Conservation (phyloP, 1,140 invertebrate species). For the Nasonia longicornis region DNA sequence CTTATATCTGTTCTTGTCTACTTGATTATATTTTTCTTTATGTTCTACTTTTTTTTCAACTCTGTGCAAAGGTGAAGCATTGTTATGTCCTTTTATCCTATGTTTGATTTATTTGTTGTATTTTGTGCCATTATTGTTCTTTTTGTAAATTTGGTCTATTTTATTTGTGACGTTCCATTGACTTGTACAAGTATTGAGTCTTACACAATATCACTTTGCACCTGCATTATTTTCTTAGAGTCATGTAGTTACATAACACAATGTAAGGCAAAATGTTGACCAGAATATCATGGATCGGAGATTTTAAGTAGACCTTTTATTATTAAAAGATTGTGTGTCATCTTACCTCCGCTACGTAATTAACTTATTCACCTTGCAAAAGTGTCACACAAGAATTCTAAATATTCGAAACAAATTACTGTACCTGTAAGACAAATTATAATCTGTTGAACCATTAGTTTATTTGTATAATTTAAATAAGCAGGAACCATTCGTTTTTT, state of each 20-base stretch:
- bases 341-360: slow-evolving; percentile 6
- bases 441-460: neutral
- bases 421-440: neutral
- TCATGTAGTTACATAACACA: slow-evolving; percentile 44
- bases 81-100: slow-evolving; percentile 38
- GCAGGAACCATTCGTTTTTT: slow-evolving; percentile 1
- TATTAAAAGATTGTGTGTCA: slow-evolving; percentile 13
- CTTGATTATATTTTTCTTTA: neutral
- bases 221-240: slow-evolving; percentile 45
- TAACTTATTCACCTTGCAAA: slow-evolving; percentile 10
- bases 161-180: slow-evolving; percentile 36
- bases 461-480: neutral
- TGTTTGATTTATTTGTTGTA: slow-evolving; percentile 16
- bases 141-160: slow-evolving; percentile 36
- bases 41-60: slow-evolving; percentile 11
- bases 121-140: neutral
- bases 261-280: slow-evolving; percentile 43
- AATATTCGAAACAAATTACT: neutral
- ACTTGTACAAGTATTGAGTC: slow-evolving; percentile 33
- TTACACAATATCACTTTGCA: slow-evolving; percentile 45
- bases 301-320: slow-evolving; percentile 23
- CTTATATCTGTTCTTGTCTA: slow-evolving; percentile 1
- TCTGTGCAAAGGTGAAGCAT: slow-evolving; percentile 31
- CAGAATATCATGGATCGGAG: slow-evolving; percentile 33
- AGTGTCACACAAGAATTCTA: slow-evolving; percentile 19